Evolutionary conservation across 37 sponge, comb jelly and placozoan genomes (phyloP).

Genomic region (Cladorhizidae sp.): DNA sequence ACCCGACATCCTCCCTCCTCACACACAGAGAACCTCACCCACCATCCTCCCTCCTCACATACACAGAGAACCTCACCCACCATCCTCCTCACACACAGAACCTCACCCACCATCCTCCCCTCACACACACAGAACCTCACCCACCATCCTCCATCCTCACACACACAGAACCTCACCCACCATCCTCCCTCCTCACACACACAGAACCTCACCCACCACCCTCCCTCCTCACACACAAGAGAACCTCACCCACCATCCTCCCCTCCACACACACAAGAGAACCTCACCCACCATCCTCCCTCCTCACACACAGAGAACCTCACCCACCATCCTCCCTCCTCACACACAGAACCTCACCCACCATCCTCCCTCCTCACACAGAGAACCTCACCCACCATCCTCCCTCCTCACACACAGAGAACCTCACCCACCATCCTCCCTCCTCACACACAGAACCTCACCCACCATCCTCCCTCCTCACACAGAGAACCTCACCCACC

Average conservation of each 20-base stretch:
- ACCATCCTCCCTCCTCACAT: no score
- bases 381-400: background rate
- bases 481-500: background rate
- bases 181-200: no score
- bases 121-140: no score
- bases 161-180: no score
- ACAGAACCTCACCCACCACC: background rate
- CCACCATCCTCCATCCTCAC: no score
- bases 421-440: background rate
- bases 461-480: background rate
- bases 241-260: background rate
- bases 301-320: background rate
- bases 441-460: background rate
- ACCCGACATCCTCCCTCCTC: no score
- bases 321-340: background rate
- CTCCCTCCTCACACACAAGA: background rate
- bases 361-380: background rate
- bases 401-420: background rate
- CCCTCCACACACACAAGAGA: background rate
- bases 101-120: no score
- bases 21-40: no score
- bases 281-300: background rate
- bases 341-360: background rate
- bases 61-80: no score
- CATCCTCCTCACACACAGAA: no score